phyloP scores from a whole-genome alignment of 2,113 vertebrate species.

The Lethenteron reissneri region DNA sequence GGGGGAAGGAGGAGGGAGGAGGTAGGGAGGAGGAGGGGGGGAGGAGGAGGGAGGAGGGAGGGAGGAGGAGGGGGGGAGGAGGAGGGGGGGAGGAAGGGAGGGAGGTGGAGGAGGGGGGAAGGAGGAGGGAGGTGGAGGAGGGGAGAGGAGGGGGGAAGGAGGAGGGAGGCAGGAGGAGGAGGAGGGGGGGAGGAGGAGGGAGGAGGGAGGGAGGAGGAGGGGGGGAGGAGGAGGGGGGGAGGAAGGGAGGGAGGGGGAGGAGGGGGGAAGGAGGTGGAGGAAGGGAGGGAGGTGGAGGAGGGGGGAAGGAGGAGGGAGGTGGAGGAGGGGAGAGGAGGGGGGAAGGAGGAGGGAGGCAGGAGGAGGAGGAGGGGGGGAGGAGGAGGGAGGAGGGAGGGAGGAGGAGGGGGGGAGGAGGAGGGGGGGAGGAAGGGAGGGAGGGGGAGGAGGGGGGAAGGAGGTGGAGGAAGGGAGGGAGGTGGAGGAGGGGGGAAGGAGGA shows the following conservation, averaged over 20 bases:
- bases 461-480: too few species aligned
- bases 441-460: neutral
- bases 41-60: neutral
- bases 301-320: too few species aligned
- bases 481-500: neutral
- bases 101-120: neutral
- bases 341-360: too few species aligned
- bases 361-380: too few species aligned
- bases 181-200: neutral
- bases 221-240: neutral
- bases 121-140: neutral
- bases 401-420: too few species aligned
- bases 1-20: neutral
- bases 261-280: neutral
- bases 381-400: too few species aligned
- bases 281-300: neutral
- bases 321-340: too few species aligned
- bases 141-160: neutral
- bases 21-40: neutral
- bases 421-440: neutral
- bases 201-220: neutral
- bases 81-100: neutral
- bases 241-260: neutral
- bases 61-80: neutral
- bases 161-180: neutral